Conservation (phyloP, 2,113 vertebrate species). For the Heloderma charlesbogerti region DNA sequence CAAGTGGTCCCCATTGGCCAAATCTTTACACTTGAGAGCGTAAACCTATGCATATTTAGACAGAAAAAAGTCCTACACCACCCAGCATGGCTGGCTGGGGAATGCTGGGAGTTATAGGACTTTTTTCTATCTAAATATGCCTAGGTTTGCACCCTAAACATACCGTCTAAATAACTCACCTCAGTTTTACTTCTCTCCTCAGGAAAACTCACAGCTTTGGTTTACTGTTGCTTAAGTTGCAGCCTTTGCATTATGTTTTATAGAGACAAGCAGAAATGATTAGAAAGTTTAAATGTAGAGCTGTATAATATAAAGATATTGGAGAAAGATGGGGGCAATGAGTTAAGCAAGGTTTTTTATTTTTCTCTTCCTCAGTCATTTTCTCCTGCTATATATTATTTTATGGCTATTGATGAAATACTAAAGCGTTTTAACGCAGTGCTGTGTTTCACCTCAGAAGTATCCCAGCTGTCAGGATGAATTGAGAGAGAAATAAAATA, state of each 20-base stretch:
- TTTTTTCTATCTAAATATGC: too few species aligned
- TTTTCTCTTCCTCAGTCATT: slow-evolving; percentile 40
- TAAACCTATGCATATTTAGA: too few species aligned
- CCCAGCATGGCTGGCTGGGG: too few species aligned
- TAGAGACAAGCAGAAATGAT: slow-evolving; percentile 13
- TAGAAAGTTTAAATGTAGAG: slow-evolving; percentile 14
- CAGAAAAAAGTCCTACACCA: too few species aligned
- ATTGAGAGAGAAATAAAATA: slow-evolving; percentile 50
- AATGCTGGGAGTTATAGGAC: too few species aligned
- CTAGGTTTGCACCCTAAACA: background rate
- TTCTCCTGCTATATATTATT: slow-evolving; percentile 19
- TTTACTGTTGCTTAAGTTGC: slow-evolving; percentile 16
- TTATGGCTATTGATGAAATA: slow-evolving; percentile 37
- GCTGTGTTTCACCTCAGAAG: slow-evolving; percentile 30
- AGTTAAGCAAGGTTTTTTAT: background rate
- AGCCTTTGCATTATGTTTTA: background rate
- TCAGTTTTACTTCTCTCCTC: background rate
- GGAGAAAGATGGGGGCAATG: background rate
- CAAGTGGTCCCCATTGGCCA: background rate
- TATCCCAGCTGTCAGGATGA: slow-evolving; percentile 59
- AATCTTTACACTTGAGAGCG: background rate
- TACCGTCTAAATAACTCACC: background rate
- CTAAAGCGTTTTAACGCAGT: slow-evolving; percentile 32
- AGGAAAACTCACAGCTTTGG: background rate
- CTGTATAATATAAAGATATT: slow-evolving; percentile 23